Percentiles rank a stretch among this genome's conserved stretches.
Evolutionary conservation across 2,797 vertebrate species (phyloP).

Genomic region (Lepidocolaptes lacrymiger): DNA sequence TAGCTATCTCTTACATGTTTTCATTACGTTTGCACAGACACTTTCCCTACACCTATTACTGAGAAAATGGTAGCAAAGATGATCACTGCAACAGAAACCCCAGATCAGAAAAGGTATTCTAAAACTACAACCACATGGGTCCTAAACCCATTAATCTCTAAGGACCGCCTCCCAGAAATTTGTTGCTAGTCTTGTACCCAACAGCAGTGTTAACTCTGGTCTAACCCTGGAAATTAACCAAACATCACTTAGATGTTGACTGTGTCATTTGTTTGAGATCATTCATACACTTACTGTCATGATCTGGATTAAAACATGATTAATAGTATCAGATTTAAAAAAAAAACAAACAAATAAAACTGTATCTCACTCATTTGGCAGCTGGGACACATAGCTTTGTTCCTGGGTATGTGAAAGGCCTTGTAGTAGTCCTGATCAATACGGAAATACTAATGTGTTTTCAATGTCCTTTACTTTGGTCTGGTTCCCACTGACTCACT

Average conservation of each 20-base stretch:
- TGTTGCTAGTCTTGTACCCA: not conserved
- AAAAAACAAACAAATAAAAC: not conserved
- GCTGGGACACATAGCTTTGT: not conserved
- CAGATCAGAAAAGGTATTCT: not conserved
- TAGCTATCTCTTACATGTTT: not conserved
- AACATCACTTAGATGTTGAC: not conserved
- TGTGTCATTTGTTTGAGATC: not conserved
- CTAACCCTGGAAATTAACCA: not conserved
- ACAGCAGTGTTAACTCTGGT: not conserved
- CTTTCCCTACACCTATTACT: not conserved
- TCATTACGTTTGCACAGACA: not conserved
- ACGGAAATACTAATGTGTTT: not conserved
- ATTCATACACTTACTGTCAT: not conserved
- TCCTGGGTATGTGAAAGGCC: not conserved
- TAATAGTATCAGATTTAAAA: not conserved
- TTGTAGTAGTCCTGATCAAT: not conserved
- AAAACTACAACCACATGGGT: not conserved
- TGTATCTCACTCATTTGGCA: not conserved
- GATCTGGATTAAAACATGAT: not conserved
- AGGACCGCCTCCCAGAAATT: not conserved
- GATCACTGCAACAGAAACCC: not conserved
- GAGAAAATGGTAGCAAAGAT: not conserved
- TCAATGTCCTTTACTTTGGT: not conserved
- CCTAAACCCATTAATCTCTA: not conserved
- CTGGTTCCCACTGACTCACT: not conserved